Conservation (phyloP, 2,797 vertebrate genomes). For the Urophycis tenuis region DNA sequence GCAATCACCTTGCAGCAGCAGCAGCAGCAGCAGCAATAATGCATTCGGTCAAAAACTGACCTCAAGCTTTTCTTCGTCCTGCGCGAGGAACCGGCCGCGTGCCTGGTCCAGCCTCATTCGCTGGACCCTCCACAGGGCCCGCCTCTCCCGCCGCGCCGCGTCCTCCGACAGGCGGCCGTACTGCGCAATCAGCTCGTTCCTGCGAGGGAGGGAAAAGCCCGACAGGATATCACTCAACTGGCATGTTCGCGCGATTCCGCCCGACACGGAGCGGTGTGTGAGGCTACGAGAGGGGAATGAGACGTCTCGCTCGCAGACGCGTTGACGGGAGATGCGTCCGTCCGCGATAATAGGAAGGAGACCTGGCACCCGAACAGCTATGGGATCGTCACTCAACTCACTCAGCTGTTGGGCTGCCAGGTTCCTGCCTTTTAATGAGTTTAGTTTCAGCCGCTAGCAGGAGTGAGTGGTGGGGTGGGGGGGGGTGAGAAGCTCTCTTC, state of each 20-base stretch:
- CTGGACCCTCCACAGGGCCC: conserved; percentile 85
- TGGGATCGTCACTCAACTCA: neutral
- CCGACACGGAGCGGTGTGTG: neutral
- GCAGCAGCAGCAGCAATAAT: no score
- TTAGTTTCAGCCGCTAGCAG: neutral
- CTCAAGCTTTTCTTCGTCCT: conserved; percentile 72
- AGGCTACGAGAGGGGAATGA: neutral
- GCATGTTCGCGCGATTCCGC: neutral
- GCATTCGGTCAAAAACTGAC: conserved; percentile 55
- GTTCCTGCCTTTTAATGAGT: neutral
- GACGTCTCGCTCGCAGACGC: neutral
- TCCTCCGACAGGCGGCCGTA: conserved; percentile 91
- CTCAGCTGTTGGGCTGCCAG: neutral
- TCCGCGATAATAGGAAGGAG: conserved; percentile 4
- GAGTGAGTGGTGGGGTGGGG: neutral
- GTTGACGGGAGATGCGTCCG: neutral
- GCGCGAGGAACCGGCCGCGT: conserved; percentile 74
- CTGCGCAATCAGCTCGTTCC: conserved; percentile 88
- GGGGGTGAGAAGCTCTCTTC: neutral
- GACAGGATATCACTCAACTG: neutral
- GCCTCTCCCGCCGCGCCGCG: conserved; percentile 82
- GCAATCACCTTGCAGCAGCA: neutral
- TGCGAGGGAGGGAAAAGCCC: conserved; percentile 37
- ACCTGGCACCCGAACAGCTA: neutral
- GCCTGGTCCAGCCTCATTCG: conserved; percentile 76